Evolutionary conservation across 2,888 invertebrate genomes (phyloP).

Genomic region (Harpalus rufipes): DNA sequence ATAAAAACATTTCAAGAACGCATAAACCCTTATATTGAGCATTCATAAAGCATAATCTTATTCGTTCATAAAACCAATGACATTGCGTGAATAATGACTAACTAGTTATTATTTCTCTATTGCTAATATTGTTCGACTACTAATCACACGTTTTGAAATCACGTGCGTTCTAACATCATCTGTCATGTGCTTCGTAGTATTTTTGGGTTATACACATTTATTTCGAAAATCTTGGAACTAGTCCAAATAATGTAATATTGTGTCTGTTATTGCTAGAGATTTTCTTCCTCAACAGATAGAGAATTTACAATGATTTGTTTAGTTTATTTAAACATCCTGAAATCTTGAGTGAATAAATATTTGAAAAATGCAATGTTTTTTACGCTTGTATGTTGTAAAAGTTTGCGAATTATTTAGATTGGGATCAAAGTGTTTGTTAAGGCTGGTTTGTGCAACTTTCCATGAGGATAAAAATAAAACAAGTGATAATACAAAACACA

Average conservation of each 20-base stretch:
- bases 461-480: no score
- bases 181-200: constrained; percentile 54
- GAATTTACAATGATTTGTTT: constrained; percentile 1
- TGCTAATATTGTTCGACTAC: constrained; percentile 29
- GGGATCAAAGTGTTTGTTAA: constrained; percentile 7
- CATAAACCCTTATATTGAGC: not conserved
- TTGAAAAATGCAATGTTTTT: not conserved
- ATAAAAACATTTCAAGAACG: no score
- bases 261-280: constrained; percentile 54
- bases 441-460: no score
- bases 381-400: not conserved
- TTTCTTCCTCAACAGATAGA: constrained; percentile 28
- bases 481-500: no score
- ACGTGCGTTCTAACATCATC: constrained; percentile 55
- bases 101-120: constrained; percentile 18
- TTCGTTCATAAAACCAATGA: not conserved
- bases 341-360: not conserved
- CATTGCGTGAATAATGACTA: constrained; percentile 7
- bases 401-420: not conserved
- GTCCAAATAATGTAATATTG: constrained; percentile 59
- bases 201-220: constrained; percentile 63
- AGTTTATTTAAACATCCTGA: not conserved
- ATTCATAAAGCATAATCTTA: not conserved
- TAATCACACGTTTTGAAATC: constrained; percentile 41
- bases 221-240: constrained; percentile 55